Evolutionary conservation across 2,888 invertebrate species (phyloP).

Genomic region (Chaetoderma sp.): DNA sequence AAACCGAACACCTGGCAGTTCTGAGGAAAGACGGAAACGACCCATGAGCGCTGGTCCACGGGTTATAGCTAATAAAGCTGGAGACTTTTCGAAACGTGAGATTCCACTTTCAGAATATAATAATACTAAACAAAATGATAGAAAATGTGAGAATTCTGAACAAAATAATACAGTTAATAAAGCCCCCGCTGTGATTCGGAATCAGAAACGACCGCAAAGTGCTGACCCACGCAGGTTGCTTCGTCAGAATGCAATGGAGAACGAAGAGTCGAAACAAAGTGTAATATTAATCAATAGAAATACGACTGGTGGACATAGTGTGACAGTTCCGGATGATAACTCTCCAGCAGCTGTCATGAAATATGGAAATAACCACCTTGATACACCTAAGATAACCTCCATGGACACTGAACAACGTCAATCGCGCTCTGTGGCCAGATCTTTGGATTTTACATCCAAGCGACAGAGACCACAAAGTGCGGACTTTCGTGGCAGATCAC

Average conservation of each 20-base stretch:
- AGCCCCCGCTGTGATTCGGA: too few relatives aligned
- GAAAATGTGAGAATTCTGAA: too few relatives aligned
- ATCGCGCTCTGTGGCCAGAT: background rate
- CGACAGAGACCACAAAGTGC: background rate
- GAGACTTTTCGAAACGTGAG: background rate
- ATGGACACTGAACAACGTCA: background rate
- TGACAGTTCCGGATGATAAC: conserved; percentile 39
- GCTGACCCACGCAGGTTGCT: conserved; percentile 17
- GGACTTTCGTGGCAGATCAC: too few relatives aligned
- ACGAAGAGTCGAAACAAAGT: conserved; percentile 32
- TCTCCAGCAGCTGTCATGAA: too few relatives aligned
- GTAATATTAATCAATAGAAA: conserved; percentile 44
- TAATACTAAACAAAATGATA: background rate
- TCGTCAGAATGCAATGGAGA: conserved; percentile 29
- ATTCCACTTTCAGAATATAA: background rate
- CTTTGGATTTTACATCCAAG: background rate
- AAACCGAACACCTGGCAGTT: too few relatives aligned
- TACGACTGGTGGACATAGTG: conserved; percentile 37
- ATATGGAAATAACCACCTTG: too few relatives aligned
- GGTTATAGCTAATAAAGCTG: background rate
- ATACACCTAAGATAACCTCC: too few relatives aligned
- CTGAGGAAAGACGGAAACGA: too few relatives aligned
- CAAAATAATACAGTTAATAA: too few relatives aligned
- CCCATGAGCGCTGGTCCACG: background rate
- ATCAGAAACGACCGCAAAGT: background rate